phyloP scores from a whole-genome alignment of 2,113 vertebrate genomes.

The Microcebus griseorufus region DNA sequence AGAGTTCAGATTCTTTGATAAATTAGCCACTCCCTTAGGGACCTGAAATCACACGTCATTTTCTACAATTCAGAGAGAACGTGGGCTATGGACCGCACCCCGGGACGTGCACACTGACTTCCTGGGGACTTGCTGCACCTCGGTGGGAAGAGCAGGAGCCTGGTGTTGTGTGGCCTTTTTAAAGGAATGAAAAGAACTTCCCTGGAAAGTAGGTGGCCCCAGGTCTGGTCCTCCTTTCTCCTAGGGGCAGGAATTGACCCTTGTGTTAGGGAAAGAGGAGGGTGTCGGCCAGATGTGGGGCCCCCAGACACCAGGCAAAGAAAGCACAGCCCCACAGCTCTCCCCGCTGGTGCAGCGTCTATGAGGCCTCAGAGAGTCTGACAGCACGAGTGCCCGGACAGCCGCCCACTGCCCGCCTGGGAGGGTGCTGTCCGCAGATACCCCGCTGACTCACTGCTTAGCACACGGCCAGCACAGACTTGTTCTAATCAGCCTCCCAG shows the following conservation, averaged over 20 bases:
- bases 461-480: too few relatives aligned
- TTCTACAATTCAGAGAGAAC: neutral
- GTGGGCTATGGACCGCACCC: neutral
- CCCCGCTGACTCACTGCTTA: neutral
- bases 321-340: neutral
- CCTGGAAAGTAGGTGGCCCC: neutral
- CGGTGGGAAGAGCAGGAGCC: neutral
- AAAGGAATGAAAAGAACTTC: neutral
- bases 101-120: neutral
- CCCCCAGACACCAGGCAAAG: neutral
- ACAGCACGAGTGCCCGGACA: fast-evolving
- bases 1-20: neutral
- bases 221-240: neutral
- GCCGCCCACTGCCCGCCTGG: neutral
- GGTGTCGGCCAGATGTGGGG: neutral
- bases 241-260: neutral
- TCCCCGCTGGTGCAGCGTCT: fast-evolving
- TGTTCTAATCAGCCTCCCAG: neutral
- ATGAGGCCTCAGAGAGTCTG: neutral
- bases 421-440: neutral
- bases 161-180: neutral
- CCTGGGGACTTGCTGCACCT: neutral
- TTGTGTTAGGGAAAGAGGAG: neutral
- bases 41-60: neutral
- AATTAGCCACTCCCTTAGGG: neutral